Evolutionary conservation across 2,888 invertebrate genomes (phyloP).

Genomic region (Ecdyonurus torrentis): DNA sequence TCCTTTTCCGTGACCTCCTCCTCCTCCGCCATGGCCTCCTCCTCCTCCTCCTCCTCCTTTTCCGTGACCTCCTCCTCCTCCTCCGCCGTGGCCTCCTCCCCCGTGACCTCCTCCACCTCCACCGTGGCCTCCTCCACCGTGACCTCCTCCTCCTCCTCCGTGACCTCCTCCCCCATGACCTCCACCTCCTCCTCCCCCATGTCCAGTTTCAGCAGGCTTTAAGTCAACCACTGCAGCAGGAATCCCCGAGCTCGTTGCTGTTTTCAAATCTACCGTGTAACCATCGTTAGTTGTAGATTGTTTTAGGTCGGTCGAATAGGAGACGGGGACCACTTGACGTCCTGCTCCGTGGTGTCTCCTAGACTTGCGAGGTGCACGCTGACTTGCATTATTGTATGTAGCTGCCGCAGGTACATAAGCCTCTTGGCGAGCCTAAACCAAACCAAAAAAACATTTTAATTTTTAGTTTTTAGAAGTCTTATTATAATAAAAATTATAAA

Average conservation of each 20-base stretch:
- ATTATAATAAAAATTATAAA: too few relatives aligned
- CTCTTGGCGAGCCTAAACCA: too few relatives aligned
- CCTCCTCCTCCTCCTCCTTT: neutral
- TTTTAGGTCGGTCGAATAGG: neutral
- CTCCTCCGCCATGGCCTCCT: neutral
- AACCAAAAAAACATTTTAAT: too few relatives aligned
- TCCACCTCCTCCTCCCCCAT: neutral
- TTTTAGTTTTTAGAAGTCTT: too few relatives aligned
- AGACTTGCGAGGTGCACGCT: too few relatives aligned
- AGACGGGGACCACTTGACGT: neutral
- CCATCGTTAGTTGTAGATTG: neutral
- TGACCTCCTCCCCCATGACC: constrained; percentile 7
- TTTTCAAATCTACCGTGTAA: neutral
- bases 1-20: neutral
- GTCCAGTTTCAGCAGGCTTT: neutral
- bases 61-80: neutral
- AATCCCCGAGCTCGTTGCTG: neutral
- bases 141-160: constrained; percentile 1
- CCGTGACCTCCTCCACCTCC: neutral
- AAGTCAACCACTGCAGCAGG: neutral
- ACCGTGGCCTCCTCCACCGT: neutral
- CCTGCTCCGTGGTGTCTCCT: neutral
- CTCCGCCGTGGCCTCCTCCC: neutral
- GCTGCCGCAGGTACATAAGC: too few relatives aligned
- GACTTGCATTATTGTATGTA: too few relatives aligned